Conservation (phyloP, 2,113 vertebrate genomes). For the Oreochromis aureus region DNA sequence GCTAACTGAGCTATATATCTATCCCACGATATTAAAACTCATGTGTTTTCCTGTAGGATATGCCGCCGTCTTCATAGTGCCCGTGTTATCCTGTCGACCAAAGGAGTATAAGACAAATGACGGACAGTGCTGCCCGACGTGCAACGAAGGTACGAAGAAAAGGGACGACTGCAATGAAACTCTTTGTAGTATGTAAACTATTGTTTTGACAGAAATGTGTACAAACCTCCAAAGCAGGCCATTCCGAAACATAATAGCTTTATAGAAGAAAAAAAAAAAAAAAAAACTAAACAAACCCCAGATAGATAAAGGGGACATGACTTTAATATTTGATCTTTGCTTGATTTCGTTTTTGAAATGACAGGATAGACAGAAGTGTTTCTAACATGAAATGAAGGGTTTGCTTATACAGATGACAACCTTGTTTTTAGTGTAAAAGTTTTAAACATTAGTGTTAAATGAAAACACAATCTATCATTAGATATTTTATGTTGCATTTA, state of each 20-base stretch:
- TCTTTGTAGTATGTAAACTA: not conserved
- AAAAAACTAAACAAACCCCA: no score
- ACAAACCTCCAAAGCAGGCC: no score
- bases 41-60: not conserved
- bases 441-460: not conserved
- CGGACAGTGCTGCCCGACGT: slow-evolving; percentile 3
- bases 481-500: not conserved
- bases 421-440: no score
- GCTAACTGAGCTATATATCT: not conserved
- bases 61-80: fast-evolving
- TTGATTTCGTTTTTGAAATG: no score
- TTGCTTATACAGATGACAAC: no score
- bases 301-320: not conserved
- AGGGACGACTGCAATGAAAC: not conserved
- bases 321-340: not conserved
- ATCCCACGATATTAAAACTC: not conserved
- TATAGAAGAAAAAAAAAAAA: no score
- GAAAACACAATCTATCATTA: not conserved
- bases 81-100: not conserved
- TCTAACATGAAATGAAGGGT: no score
- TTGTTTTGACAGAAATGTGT: no score
- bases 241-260: no score
- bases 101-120: not conserved
- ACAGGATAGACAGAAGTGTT: no score
- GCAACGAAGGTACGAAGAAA: not conserved